These are phyloP conservation scores for Myrmecobius fasciatus DNA, from an alignment of 2,113 vertebrate species.

Conservation along the genomic window DNA sequence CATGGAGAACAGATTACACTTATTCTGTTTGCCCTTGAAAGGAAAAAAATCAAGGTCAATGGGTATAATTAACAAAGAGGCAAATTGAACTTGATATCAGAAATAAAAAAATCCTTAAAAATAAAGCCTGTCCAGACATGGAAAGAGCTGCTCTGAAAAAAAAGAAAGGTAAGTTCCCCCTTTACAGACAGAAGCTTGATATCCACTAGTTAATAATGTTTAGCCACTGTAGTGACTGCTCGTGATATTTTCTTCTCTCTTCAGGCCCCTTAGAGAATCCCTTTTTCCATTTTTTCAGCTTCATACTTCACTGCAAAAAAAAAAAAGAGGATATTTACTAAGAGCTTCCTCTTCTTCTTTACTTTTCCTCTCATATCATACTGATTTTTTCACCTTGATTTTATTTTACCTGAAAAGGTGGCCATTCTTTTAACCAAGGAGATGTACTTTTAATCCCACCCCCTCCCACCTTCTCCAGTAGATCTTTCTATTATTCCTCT, in stretches of 20 bases:
- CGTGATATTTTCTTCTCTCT: not conserved
- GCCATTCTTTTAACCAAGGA: not conserved
- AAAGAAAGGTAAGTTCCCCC: not conserved
- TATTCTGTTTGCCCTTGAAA: not conserved
- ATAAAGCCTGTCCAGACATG: not conserved
- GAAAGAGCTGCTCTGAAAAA: not conserved
- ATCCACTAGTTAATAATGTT: not conserved
- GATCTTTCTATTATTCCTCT: not conserved
- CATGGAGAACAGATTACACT: not conserved
- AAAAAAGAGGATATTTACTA: not conserved
- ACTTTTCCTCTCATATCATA: not conserved
- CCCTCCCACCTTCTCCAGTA: not conserved
- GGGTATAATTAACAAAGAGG: no score
- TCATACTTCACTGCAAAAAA: not conserved
- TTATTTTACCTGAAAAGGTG: not conserved
- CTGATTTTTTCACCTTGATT: not conserved
- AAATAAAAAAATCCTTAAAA: not conserved
- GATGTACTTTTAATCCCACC: not conserved
- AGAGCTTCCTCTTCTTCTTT: no score
- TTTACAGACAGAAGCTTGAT: not conserved
- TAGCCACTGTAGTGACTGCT: not conserved
- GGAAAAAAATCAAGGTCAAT: not conserved
- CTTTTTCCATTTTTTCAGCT: not conserved
- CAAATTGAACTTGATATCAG: not conserved
- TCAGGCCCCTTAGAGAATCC: not conserved